Percentiles rank a stretch among this genome's conserved stretches.
phyloP scores from a whole-genome alignment of 2,113 vertebrate genomes.

The Lophotis ruficrista region DNA sequence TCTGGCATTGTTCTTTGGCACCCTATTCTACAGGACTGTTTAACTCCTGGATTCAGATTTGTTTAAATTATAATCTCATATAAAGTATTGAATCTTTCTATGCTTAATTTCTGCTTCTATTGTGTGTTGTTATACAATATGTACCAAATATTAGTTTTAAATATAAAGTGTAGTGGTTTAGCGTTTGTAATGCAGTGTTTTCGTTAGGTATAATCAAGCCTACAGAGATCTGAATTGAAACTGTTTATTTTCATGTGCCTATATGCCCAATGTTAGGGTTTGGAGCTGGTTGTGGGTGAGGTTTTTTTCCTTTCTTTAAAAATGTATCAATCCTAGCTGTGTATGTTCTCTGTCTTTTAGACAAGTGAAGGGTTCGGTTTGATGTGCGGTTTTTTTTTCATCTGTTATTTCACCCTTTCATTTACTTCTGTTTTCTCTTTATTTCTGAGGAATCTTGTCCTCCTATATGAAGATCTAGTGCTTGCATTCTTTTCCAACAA shows the following conservation, averaged over 20 bases:
- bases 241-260: neutral
- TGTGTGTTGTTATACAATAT: neutral
- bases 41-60: neutral
- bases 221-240: neutral
- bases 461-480: neutral
- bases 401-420: neutral
- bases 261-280: neutral
- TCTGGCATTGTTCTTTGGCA: neutral
- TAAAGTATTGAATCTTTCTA: neutral
- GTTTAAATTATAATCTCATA: neutral
- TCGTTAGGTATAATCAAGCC: neutral
- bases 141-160: neutral
- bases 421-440: neutral
- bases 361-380: neutral
- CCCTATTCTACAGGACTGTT: neutral
- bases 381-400: neutral
- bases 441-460: neutral
- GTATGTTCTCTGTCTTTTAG: neutral
- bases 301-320: neutral
- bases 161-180: neutral
- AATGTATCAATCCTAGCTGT: neutral
- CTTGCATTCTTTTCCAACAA: neutral
- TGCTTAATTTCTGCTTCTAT: neutral
- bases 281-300: neutral
- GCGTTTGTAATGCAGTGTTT: neutral